Evolutionary conservation across 2,113 vertebrate species (phyloP).

Genomic region (Elachura formosa): DNA sequence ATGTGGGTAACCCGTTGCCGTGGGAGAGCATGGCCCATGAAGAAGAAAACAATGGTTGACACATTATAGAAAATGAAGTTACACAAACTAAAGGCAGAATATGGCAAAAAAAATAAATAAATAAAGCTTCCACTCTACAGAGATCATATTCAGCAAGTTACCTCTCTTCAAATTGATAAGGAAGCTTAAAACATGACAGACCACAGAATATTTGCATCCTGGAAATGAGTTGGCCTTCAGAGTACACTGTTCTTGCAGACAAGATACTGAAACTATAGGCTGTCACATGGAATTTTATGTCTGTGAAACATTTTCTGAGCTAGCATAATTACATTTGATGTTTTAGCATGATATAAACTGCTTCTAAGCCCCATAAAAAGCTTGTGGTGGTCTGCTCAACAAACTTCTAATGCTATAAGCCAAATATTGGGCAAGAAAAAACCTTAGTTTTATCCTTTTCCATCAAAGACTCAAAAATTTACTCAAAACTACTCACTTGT

Average conservation of each 20-base stretch:
- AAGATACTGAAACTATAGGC: background rate
- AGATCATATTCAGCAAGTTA: background rate
- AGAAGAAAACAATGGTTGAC: background rate
- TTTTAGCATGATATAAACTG: constrained; percentile 17
- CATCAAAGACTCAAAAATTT: constrained; percentile 6
- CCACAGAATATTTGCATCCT: background rate
- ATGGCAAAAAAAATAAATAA: background rate
- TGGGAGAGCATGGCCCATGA: background rate
- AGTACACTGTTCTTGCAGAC: background rate
- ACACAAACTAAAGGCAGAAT: background rate
- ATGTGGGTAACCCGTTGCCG: background rate
- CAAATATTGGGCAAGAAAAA: constrained; percentile 38
- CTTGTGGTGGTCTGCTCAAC: background rate
- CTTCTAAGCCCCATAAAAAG: constrained; percentile 36
- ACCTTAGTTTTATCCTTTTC: constrained; percentile 5
- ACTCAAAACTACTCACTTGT: background rate
- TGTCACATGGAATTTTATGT: background rate
- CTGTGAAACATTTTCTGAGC: constrained; percentile 21
- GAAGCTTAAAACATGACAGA: background rate
- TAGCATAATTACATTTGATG: constrained; percentile 1
- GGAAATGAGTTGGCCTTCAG: background rate
- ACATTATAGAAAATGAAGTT: background rate
- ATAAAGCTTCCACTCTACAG: background rate
- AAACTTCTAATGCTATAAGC: background rate
- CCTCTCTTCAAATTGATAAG: background rate